Evolutionary conservation across 2,797 vertebrate genomes (phyloP).

Genomic region (Sebastes kiyomatsui): DNA sequence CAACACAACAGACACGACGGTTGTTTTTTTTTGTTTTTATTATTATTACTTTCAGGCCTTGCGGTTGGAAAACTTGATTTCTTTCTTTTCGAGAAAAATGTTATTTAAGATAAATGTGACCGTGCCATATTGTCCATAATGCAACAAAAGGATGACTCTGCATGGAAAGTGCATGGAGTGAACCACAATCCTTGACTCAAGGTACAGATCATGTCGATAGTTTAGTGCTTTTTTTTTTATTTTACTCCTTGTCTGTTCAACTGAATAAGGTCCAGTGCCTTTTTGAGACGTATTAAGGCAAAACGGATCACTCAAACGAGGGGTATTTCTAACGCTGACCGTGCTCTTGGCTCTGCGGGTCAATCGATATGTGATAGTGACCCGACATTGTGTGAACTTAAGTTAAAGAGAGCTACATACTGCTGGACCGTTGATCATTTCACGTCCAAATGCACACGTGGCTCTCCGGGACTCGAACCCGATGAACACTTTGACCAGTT

Average conservation of each 20-base stretch:
- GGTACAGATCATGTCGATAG: conserved; percentile 7
- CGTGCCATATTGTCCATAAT: conserved; percentile 42
- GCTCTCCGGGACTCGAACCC: not conserved
- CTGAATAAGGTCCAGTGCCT: conserved; percentile 64
- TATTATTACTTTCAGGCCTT: conserved; percentile 15
- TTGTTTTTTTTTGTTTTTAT: conserved; percentile 2
- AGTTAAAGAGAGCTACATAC: conserved; percentile 14
- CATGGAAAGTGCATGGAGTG: conserved; percentile 51
- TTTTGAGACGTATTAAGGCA: conserved; percentile 22
- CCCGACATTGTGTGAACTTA: not conserved
- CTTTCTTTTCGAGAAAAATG: not conserved
- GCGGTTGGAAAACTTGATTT: conserved; percentile 14
- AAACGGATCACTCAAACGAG: conserved; percentile 17
- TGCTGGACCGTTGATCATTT: conserved; percentile 38
- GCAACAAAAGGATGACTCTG: conserved; percentile 35
- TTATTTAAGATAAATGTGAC: conserved; percentile 40
- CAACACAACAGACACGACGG: not conserved
- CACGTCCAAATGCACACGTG: conserved; percentile 20
- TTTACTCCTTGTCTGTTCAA: conserved; percentile 1
- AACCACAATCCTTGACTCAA: conserved; percentile 2
- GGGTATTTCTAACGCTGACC: conserved; percentile 16
- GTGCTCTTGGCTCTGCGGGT: not conserved
- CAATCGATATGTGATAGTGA: not conserved
- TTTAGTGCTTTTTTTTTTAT: conserved; percentile 1
- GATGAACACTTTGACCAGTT: conserved; percentile 19